phyloP scores from a whole-genome alignment of 2,888 invertebrate genomes.

The Ectemnius cavifrons region DNA sequence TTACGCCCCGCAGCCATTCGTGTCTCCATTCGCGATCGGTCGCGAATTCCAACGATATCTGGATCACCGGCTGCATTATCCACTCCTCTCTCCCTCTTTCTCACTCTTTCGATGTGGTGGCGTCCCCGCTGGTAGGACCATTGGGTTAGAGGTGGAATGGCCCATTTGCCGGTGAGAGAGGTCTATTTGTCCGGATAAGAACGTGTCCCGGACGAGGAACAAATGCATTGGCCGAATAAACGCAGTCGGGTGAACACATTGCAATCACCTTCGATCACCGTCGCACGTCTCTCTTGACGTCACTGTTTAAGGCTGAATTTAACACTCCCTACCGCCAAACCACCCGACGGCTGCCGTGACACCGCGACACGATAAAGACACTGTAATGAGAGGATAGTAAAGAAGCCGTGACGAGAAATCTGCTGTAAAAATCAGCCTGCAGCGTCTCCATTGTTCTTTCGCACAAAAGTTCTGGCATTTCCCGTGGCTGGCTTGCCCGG shows the following conservation, averaged over 20 bases:
- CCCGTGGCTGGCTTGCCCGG: not conserved
- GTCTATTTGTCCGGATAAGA: not conserved
- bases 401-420: not conserved
- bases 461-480: not conserved
- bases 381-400: not conserved
- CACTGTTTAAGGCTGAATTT: not conserved
- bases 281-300: not conserved
- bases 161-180: not conserved
- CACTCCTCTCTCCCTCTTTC: not conserved
- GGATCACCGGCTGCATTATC: too few species aligned
- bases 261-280: not conserved
- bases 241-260: not conserved
- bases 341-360: not conserved
- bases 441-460: not conserved
- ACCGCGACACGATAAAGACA: not conserved
- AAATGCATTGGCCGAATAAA: not conserved
- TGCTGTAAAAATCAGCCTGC: slow-evolving; percentile 1
- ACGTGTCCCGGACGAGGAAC: not conserved
- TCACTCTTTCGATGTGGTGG: not conserved
- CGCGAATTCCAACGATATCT: not conserved
- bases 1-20: not conserved
- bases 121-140: not conserved
- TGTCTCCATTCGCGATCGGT: not conserved
- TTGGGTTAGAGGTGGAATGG: slow-evolving; percentile 5
- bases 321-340: not conserved